Conservation (phyloP, 37 sponge, comb jelly and placozoan species). For the Halisarca cf. caerulea region DNA sequence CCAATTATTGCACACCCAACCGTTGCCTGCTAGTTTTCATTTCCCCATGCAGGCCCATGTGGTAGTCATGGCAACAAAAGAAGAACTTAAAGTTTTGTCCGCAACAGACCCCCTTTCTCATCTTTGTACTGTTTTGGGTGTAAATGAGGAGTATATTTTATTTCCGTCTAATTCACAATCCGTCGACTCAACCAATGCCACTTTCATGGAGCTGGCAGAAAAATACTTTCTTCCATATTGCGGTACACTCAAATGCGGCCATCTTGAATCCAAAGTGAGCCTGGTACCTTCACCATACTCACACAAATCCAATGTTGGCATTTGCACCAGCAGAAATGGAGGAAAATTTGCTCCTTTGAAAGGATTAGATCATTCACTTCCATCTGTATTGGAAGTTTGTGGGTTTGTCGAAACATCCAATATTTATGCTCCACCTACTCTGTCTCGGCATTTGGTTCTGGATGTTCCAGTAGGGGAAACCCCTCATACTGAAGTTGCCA, state of each 20-base stretch:
- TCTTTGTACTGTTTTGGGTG: slow-evolving; percentile 41
- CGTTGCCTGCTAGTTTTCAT: slow-evolving; percentile 20
- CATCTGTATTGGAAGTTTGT: slow-evolving; percentile 67
- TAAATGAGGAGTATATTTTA: slow-evolving; percentile 26
- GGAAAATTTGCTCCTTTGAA: slow-evolving; percentile 37
- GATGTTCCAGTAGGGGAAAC: slow-evolving; percentile 27
- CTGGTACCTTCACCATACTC: slow-evolving; percentile 72
- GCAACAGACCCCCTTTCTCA: background rate
- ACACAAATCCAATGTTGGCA: slow-evolving; percentile 33
- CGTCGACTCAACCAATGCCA: slow-evolving; percentile 28
- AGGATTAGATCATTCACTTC: slow-evolving; percentile 36
- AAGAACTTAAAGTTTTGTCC: slow-evolving; percentile 42
- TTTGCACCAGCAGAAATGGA: slow-evolving; percentile 6
- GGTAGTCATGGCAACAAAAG: slow-evolving; percentile 53
- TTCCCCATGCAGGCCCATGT: slow-evolving; percentile 79
- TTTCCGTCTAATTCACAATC: slow-evolving; percentile 45
- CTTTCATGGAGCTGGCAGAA: slow-evolving; percentile 53
- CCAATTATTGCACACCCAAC: slow-evolving; percentile 26
- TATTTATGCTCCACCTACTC: slow-evolving; percentile 59
- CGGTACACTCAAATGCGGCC: slow-evolving; percentile 68
- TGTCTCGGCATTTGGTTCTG: slow-evolving; percentile 74
- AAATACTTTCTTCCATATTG: slow-evolving; percentile 56
- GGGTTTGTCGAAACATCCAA: slow-evolving; percentile 67
- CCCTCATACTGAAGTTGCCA: background rate
- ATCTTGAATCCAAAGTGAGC: slow-evolving; percentile 53